Evolutionary conservation across 2,113 vertebrate species (phyloP), one percentile per base, ranked within the genome.

Genomic region (Agapornis roseicollis): DNA sequence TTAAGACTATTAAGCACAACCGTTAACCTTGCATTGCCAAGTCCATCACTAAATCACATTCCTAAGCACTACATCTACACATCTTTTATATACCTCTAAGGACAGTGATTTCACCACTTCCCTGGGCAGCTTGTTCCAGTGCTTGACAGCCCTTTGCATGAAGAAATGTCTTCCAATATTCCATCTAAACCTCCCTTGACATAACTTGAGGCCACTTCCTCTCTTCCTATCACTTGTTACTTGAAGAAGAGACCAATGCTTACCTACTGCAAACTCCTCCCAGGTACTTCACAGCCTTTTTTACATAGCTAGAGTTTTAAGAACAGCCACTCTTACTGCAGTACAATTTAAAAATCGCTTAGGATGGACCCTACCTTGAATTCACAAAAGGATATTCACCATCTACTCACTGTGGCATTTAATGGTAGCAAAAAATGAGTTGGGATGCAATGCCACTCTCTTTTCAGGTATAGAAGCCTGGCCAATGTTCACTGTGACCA

Each of bases 61-160:
- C 61, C 18, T 49, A 35, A 49, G 14, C 3, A 1, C 17, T 64
- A 41, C 28, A 9, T 37, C 55, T 55, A 44, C 39, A 6, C 0
- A 0, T 23, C 41, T 83, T 63, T 47, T 69, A 17, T 60, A 65
- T 10, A 29, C 16, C 6, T 39, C 8, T 35, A 77, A 64, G 25
- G 17, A 39, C 1, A 0, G 6, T 6, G 24, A 35, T 37, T 39
- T 50, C 5, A 37, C 4, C 19, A 24, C 17, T 56, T 42, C 14
- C 29, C n/a, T 31, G n/a, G 24, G 10, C 60, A 90, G 37, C 22
- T 22, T 86, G 7, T 35, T 73, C 33, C 46, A 47, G 2, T 8
- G 8, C 11, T 42, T 47, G 15, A 66, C 3, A 58, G 39, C 12
- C 8, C 55, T 49, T 71, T 71, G 13, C 8, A 27, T 35, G 49